Evolutionary conservation across 2,888 invertebrate genomes (phyloP), one percentile per base, ranked within the genome.

Genomic region (Byasa hedistus): DNA sequence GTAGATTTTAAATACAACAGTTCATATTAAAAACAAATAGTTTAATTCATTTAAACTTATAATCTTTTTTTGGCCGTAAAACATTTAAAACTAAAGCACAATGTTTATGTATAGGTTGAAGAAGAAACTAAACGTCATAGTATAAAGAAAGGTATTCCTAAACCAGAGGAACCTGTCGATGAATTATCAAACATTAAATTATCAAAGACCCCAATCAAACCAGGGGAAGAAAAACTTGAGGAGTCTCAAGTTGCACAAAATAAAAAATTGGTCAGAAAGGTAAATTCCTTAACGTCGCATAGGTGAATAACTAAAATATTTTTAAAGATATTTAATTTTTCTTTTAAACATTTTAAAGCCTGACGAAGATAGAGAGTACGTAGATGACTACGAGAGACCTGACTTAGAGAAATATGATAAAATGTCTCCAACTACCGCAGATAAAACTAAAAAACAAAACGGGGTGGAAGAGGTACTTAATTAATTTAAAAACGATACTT

Each of bases 341-440:
- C 57, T 24, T 52, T 69, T 71, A 62, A 72, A 39, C 62, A 58
- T 74, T 76, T 81, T 77, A 70, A 84, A 89, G 88, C 87, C 85
- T 55, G 85, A 79, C 70, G 92, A 92, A 72, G 86, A 90, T 58
- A 87, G 90, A 71, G 94, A 94, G 70, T 90, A 92, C 62, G 89
- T 93, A 65, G 94, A 95, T 54, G 96, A 96, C 84, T 96, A 96
- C 78, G 96, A 96, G 80, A 92, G 95, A 70, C 94, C 96, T 0
- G 94, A 93, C 36, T 88, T 95, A 67, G 95, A 95, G 79, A 94
- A 93, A 85, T 95, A 94, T 76, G 94, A 95, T 77, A 94, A 93
- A 83, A 69, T 92, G 54, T 85, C 90, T 73, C 91, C 91, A 60
- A 86, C 91, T 57, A 80, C 88, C 54, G 75, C 76, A 39, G 91